phyloP scores from a whole-genome alignment of 2,113 vertebrate species.

The Myotis lucifugus region DNA sequence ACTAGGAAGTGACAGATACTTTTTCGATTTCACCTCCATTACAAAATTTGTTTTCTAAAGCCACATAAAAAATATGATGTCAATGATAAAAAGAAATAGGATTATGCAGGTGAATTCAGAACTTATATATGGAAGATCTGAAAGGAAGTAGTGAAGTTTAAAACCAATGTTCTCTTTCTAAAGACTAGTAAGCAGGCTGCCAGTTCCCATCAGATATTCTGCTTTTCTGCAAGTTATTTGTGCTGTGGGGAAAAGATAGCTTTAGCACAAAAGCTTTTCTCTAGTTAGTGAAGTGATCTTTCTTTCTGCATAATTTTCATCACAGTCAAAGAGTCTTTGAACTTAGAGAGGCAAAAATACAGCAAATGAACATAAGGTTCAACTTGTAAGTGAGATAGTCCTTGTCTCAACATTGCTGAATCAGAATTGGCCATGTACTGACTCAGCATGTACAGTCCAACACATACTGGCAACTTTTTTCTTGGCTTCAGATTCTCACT shows the following conservation, averaged over 20 bases:
- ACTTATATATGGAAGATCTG: background rate
- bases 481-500: background rate
- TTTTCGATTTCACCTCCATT: slow-evolving; percentile 45
- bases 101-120: slow-evolving; percentile 18
- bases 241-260: background rate
- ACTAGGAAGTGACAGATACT: background rate
- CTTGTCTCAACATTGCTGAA: background rate
- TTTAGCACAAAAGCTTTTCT: background rate
- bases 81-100: slow-evolving; percentile 11
- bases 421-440: background rate
- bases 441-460: background rate
- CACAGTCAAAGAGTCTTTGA: background rate
- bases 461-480: background rate
- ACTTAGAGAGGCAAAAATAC: background rate
- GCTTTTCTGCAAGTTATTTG: background rate
- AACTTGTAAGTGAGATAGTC: background rate
- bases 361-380: background rate
- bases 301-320: slow-evolving; percentile 11
- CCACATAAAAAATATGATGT: background rate
- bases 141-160: background rate
- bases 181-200: background rate
- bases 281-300: background rate
- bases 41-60: slow-evolving; percentile 21
- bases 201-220: background rate
- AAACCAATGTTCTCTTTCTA: background rate